phyloP scores from a whole-genome alignment of 1,140 invertebrate genomes.

The Drosophila equinoxialis region DNA sequence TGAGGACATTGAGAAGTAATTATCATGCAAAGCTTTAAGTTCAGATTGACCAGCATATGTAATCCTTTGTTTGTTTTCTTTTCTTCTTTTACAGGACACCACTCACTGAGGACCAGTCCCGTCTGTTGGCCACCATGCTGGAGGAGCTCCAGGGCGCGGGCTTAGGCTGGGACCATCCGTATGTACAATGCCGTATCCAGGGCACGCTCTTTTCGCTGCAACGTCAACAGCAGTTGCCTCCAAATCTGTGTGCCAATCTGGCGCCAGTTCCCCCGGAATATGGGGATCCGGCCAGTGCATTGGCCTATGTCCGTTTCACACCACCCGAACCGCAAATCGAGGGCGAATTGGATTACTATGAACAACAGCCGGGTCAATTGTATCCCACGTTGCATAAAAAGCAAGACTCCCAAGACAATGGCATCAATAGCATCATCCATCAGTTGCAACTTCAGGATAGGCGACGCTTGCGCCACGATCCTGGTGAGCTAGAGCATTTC shows the following conservation, averaged over 20 bases:
- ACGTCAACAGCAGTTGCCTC: constrained; percentile 74
- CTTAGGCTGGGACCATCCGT: constrained; percentile 82
- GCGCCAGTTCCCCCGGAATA: constrained; percentile 74
- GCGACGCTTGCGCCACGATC: constrained; percentile 68
- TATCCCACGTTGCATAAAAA: constrained; percentile 83
- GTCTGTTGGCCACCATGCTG: constrained; percentile 79
- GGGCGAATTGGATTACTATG: constrained; percentile 90
- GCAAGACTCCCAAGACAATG: constrained; percentile 42
- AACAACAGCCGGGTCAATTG: constrained; percentile 67
- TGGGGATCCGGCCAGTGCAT: constrained; percentile 86
- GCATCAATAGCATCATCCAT: constrained; percentile 60
- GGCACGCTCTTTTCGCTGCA: constrained; percentile 72
- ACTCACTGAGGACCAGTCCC: constrained; percentile 79
- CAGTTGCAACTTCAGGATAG: constrained; percentile 68
- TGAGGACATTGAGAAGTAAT: constrained; percentile 86
- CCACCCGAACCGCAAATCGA: constrained; percentile 85
- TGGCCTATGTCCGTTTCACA: constrained; percentile 91
- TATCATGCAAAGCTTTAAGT: constrained; percentile 9
- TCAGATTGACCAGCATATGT: not conserved
- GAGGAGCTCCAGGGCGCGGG: constrained; percentile 82
- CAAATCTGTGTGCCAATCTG: constrained; percentile 75
- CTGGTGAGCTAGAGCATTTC: constrained; percentile 68
- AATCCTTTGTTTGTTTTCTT: not conserved
- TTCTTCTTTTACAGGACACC: constrained; percentile 52
- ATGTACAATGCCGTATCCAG: constrained; percentile 82